Conservation (phyloP, 2,113 vertebrate genomes). For the Casuarius casuarius region DNA sequence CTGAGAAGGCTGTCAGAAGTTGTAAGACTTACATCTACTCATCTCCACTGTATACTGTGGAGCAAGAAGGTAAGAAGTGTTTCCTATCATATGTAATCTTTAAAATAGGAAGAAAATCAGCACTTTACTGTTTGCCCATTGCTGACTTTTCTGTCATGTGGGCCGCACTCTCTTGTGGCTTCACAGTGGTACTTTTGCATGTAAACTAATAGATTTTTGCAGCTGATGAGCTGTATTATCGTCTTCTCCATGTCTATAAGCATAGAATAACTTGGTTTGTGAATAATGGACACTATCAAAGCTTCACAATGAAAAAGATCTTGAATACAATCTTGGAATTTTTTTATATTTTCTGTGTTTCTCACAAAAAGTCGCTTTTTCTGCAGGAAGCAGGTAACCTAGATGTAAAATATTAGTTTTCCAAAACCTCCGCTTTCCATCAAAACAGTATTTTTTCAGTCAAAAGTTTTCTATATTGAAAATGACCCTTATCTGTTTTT, state of each 20-base stretch:
- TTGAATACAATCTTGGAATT: background rate
- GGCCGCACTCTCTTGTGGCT: background rate
- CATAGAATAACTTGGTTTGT: background rate
- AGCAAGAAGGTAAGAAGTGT: background rate
- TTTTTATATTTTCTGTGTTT: background rate
- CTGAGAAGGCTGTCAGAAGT: background rate
- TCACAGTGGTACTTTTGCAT: background rate
- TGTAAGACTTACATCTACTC: background rate
- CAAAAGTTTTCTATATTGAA: background rate
- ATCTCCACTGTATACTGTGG: background rate
- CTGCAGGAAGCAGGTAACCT: background rate
- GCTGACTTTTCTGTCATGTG: background rate
- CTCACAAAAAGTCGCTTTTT: background rate
- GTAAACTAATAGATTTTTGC: background rate
- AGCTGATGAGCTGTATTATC: background rate
- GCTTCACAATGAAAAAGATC: background rate
- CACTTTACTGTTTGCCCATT: background rate
- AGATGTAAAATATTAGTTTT: background rate
- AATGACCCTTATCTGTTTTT: background rate
- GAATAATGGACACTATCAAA: background rate
- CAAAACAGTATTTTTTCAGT: background rate
- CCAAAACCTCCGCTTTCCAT: background rate
- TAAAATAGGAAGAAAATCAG: background rate
- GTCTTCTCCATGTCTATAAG: background rate
- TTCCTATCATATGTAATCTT: background rate